Percentiles rank a stretch among this genome's conserved stretches.
phyloP scores from a whole-genome alignment of 2,797 vertebrate species.

The Spea hammondii region DNA sequence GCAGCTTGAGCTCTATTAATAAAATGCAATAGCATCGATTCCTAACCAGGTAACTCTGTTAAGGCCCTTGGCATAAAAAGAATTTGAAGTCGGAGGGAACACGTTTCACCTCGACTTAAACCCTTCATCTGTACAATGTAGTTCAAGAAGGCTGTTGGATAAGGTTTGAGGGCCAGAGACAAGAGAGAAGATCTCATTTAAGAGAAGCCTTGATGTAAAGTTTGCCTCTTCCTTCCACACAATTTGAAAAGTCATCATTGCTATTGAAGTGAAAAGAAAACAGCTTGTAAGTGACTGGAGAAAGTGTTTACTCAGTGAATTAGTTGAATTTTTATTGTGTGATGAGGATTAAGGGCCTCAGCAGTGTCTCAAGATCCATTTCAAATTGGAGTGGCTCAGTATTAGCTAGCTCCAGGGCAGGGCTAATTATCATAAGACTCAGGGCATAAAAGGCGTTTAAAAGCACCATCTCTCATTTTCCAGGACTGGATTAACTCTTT shows the following conservation, averaged over 20 bases:
- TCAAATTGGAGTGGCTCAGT: constrained; percentile 95
- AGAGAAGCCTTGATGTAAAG: constrained; percentile 34
- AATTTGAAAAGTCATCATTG: constrained; percentile 70
- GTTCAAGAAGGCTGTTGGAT: background rate
- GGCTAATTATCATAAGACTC: constrained; percentile 99
- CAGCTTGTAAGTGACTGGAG: constrained; percentile 87
- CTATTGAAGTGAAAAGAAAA: constrained; percentile 85
- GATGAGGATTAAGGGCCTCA: constrained; percentile 84
- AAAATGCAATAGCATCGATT: no score
- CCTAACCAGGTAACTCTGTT: no score
- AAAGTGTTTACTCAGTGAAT: constrained; percentile 99
- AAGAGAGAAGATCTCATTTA: background rate
- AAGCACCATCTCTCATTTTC: constrained; percentile 90
- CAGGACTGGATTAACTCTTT: constrained; percentile 93
- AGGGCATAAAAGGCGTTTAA: constrained; percentile 99
- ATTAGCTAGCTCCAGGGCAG: constrained; percentile 93
- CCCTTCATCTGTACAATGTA: background rate
- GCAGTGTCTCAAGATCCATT: constrained; percentile 86
- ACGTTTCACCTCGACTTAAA: no score
- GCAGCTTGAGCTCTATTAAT: no score
- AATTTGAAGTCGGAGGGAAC: no score
- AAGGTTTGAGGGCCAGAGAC: background rate
- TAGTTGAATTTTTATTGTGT: constrained; percentile 98
- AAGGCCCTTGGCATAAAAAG: no score
- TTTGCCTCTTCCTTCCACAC: constrained; percentile 51